A percentile compares a stretch with the other conserved stretches of the same genome.
Evolutionary conservation across 1,140 invertebrate genomes (phyloP).

Genomic region (Scaptomyza montana): DNA sequence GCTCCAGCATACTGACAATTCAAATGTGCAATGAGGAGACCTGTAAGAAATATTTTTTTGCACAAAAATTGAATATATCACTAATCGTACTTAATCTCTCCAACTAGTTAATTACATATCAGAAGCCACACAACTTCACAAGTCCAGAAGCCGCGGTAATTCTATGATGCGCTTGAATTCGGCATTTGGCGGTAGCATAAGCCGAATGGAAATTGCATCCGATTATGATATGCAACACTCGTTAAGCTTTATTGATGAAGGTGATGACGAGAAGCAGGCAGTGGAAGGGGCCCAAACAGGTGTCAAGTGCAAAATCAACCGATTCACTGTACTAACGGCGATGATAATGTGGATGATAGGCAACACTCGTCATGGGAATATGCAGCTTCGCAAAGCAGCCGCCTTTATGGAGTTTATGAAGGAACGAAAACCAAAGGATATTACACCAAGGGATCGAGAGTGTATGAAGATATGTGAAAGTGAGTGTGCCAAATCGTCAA

Average conservation of each 20-base stretch:
- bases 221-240: neutral
- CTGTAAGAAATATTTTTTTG: slow-evolving; percentile 40
- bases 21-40: slow-evolving; percentile 62
- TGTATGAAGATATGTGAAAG: slow-evolving; percentile 63
- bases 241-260: neutral
- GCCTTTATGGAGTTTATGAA: slow-evolving; percentile 75
- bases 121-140: slow-evolving; percentile 51
- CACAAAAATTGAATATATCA: neutral
- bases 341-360: slow-evolving; percentile 82
- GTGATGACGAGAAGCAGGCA: neutral
- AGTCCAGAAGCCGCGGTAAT: slow-evolving; percentile 23
- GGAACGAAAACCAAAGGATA: slow-evolving; percentile 57
- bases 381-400: slow-evolving; percentile 57
- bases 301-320: slow-evolving; percentile 70
- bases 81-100: neutral
- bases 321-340: slow-evolving; percentile 73
- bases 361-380: slow-evolving; percentile 50
- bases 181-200: slow-evolving; percentile 3
- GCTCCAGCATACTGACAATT: slow-evolving; percentile 87
- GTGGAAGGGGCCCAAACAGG: slow-evolving; percentile 43
- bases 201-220: slow-evolving; percentile 10
- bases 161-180: neutral
- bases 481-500: slow-evolving; percentile 43
- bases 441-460: slow-evolving; percentile 53
- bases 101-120: slow-evolving; percentile 61